Base-by-base conservation (phyloP, 2,113 vertebrate species). In the Drymodes brunneopygia region DNA sequence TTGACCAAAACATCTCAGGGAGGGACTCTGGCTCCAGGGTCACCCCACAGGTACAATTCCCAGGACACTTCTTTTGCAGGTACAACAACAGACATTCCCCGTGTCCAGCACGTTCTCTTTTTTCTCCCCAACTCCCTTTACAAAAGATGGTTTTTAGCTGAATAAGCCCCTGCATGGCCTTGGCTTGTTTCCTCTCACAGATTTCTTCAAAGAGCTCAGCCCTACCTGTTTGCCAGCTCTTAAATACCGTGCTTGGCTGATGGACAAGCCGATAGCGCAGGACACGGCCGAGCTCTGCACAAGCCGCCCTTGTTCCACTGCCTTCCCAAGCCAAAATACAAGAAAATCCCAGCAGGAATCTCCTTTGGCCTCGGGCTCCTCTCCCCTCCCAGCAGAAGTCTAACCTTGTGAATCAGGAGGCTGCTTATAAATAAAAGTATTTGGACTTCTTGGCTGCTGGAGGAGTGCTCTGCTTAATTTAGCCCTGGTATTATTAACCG, bases 201-300 rank as follows among this genome's bases (percentile, higher is more conserved):
- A 40, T n/a, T 35, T 74, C 72, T 94, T 89, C 84, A 95, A 92
- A 94, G 94, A 47, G 95, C 7, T 81, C 60, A 7, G 79, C 1
- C 10, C 71, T 94, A 95, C 94, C 94, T 94, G 89, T 73, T 53
- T 97, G 97, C 96, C 95, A 97, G 87, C 95, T 92, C 48, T 75
- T 77, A 94, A 94, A 95, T 94, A 91, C 86, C 78, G 21, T 10
- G 4, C 19, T 60, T 96, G 95, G 94, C 96, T 51, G 95, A 94
- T 82, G 86, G 78, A 94, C 96, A 94, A 91, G 83, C 81, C 6
- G 94, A 96, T 92, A 96, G 83, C 1, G 3, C 28, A 23, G 91
- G 64, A 79, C 0, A 2, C 12, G 7, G 73, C 51, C 5, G 31
- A 81, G 86, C 75, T 61, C 85, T 69, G 93, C 86, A 95, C 89